Evolutionary conservation across 1,140 invertebrate species (phyloP).

Genomic region (Drosophila hydei): DNA sequence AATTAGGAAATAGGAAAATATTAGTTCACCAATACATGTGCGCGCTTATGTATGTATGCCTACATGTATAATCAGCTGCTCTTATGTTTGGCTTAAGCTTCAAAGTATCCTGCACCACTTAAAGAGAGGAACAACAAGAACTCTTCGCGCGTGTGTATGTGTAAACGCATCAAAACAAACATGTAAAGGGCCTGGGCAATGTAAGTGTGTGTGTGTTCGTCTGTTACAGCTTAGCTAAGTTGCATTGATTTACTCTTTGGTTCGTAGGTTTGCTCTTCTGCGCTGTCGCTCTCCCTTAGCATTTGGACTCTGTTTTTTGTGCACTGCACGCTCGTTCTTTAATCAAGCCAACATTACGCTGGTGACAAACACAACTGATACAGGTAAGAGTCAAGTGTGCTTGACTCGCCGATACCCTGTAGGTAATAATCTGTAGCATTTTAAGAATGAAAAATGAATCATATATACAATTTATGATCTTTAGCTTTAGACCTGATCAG

Average conservation of each 20-base stretch:
- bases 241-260: slow-evolving; percentile 24
- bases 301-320: neutral
- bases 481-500: too few relatives aligned
- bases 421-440: too few relatives aligned
- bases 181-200: neutral
- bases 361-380: slow-evolving; percentile 36
- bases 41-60: neutral
- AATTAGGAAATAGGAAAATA: neutral
- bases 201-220: neutral
- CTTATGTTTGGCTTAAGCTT: neutral
- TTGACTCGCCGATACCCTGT: neutral
- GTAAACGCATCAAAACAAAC: slow-evolving; percentile 4
- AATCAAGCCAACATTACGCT: slow-evolving; percentile 34
- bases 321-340: slow-evolving; percentile 31
- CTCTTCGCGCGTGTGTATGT: neutral
- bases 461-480: too few relatives aligned
- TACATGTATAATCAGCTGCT: slow-evolving; percentile 1
- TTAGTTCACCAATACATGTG: too few relatives aligned
- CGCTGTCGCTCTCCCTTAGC: neutral
- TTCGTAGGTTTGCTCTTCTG: neutral
- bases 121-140: neutral
- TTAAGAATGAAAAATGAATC: too few relatives aligned
- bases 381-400: neutral
- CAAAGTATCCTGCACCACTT: slow-evolving; percentile 2
- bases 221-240: slow-evolving; percentile 1